Conservation (phyloP, 2,113 vertebrate species). For the Furnarius figulus region DNA sequence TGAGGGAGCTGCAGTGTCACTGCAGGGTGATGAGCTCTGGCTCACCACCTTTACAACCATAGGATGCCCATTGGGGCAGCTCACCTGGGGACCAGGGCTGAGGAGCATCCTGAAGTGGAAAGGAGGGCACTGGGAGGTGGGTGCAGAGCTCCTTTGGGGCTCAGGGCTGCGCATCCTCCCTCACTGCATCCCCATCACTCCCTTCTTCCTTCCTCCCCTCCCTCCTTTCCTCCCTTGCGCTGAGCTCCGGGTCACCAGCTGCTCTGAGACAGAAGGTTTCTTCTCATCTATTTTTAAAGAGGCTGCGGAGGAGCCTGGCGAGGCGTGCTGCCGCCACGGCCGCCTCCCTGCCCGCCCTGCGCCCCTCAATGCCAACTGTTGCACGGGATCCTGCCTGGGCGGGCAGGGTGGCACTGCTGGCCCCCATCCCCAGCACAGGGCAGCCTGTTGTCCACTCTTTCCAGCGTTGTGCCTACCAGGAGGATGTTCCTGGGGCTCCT, state of each 20-base stretch:
- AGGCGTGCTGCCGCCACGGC: not conserved
- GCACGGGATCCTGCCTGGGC: not conserved
- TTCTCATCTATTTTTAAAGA: slow-evolving; percentile 84
- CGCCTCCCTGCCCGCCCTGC: not conserved
- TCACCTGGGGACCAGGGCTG: not conserved
- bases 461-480: rapidly evolving
- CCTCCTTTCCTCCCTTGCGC: not conserved
- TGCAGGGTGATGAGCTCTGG: not conserved
- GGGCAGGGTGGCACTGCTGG: rapidly evolving
- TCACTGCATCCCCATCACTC: not conserved
- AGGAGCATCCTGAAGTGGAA: not conserved
- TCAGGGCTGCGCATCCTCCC: not conserved
- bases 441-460: rapidly evolving
- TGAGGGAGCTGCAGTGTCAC: not conserved
- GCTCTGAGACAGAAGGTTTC: slow-evolving; percentile 75
- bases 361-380: not conserved
- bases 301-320: slow-evolving; percentile 76
- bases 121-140: no score
- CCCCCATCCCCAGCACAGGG: rapidly evolving
- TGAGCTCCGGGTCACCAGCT: slow-evolving; percentile 28
- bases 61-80: not conserved
- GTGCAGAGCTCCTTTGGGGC: not conserved
- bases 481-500: not conserved
- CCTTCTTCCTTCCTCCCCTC: not conserved
- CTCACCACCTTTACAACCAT: rapidly evolving